Evolutionary conservation across 2,888 invertebrate species (phyloP), one percentile per base, ranked within the genome.

Genomic region (Leptinotarsa peninsularis): DNA sequence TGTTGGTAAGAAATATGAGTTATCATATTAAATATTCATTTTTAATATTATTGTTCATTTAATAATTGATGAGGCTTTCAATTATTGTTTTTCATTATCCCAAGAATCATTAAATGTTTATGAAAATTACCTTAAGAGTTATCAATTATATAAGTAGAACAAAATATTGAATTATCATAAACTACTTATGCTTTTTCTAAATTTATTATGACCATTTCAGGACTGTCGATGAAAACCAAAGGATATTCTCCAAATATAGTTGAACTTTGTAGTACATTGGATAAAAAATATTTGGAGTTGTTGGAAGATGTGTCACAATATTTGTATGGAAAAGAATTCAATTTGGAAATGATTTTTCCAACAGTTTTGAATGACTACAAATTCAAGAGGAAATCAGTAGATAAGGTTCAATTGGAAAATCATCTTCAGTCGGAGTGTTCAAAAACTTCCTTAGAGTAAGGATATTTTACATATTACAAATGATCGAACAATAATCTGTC

Each of bases 201-300:
- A 43, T 43, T 43, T 10, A 43, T 63, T 63, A n/a, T 63, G 5
- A 15, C 43, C 17, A 60, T 78, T 79, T 50, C 49, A 86, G 87
- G 85, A 4, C 85, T 95, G 87, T 89, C 93, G 0, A 94, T 95
- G 90, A 96, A 96, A 89, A 93, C 94, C 4, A 92, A 93, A 81
- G 96, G 96, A 0, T 95, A 93, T 87, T 94, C 95, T 0, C 91
- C 91, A 0, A 92, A 92, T 27, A 89, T 96, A 58, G 93, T 95
- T 66, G 91, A 91, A 83, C 90, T 95, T 1, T 95, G 94, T 81
- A 88, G 90, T 67, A 89, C 89, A 79, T 88, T 95, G 52, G 94
- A 96, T 82, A 85, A 87, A 1, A 91, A 91, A 80, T 87, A 94
- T 63, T 90, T 91, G 66, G 90, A 90, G 67, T 89, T 95, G 72